Percentiles rank a stretch among this genome's conserved stretches.
phyloP scores from a whole-genome alignment of 2,888 invertebrate species.

The Crematogaster levior region DNA sequence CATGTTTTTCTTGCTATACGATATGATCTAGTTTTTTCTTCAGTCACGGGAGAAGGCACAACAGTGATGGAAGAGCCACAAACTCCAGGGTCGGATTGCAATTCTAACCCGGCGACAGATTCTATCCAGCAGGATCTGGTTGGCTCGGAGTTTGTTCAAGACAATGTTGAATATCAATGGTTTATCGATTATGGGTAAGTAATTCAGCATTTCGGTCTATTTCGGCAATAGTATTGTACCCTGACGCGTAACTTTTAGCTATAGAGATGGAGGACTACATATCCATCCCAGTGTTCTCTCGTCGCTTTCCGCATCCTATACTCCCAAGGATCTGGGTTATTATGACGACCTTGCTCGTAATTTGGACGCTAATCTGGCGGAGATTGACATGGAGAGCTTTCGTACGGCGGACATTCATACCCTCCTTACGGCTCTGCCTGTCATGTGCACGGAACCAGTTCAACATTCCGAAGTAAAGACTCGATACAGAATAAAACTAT shows the following conservation, averaged over 20 bases:
- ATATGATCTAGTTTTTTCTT: slow-evolving; percentile 16
- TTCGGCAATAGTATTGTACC: slow-evolving; percentile 7
- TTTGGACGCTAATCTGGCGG: slow-evolving; percentile 96
- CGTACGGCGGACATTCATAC: slow-evolving; percentile 96
- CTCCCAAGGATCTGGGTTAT: slow-evolving; percentile 89
- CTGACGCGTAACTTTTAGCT: slow-evolving; percentile 86
- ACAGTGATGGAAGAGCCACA: slow-evolving; percentile 84
- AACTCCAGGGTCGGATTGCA: slow-evolving; percentile 88
- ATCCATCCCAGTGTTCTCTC: slow-evolving; percentile 93
- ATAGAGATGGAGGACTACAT: slow-evolving; percentile 92
- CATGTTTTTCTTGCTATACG: neutral
- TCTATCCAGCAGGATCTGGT: slow-evolving; percentile 87
- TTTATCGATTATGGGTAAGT: slow-evolving; percentile 93
- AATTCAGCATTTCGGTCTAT: neutral
- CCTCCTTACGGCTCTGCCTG: slow-evolving; percentile 92
- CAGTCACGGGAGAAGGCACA: slow-evolving; percentile 79
- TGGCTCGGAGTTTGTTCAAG: slow-evolving; percentile 90
- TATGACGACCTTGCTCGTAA: slow-evolving; percentile 95
- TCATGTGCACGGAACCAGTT: slow-evolving; percentile 86
- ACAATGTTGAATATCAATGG: slow-evolving; percentile 97
- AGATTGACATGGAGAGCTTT: slow-evolving; percentile 98
- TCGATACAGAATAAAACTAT: neutral
- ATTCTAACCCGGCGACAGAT: slow-evolving; percentile 87
- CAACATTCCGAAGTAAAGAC: slow-evolving; percentile 83
- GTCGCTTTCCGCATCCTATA: slow-evolving; percentile 93